A percentile compares a stretch with the other conserved stretches of the same genome.
Evolutionary conservation across 2,113 vertebrate species (phyloP).

Genomic region (Mystacornis crossleyi): DNA sequence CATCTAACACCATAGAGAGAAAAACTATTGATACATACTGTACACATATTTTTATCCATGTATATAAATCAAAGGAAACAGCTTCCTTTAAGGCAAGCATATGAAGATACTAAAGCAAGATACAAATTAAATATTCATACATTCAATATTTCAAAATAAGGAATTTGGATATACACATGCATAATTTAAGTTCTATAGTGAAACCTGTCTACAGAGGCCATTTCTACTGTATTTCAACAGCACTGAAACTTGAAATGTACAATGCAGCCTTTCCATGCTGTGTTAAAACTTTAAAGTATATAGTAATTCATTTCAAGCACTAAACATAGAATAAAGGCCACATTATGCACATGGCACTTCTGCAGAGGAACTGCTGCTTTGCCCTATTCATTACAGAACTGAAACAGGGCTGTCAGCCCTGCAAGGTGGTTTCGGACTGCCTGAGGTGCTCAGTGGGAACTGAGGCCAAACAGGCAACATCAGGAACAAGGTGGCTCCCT

Average conservation of each 20-base stretch:
- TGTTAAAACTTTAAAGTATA: constrained; percentile 62
- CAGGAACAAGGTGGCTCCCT: neutral
- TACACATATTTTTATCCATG: constrained; percentile 71
- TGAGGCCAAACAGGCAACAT: neutral
- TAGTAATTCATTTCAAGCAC: constrained; percentile 56
- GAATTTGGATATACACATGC: constrained; percentile 74
- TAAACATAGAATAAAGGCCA: constrained; percentile 57
- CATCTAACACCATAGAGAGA: constrained; percentile 42
- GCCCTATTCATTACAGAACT: neutral
- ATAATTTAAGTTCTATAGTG: constrained; percentile 79
- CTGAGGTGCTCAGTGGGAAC: neutral
- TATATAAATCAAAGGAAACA: constrained; percentile 77
- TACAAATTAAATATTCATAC: constrained; percentile 79
- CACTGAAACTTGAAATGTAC: constrained; percentile 65
- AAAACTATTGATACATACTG: constrained; percentile 66
- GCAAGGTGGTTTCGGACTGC: neutral
- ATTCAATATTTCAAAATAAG: constrained; percentile 81
- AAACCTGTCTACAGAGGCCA: constrained; percentile 76
- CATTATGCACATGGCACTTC: neutral
- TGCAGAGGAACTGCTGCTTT: constrained; percentile 4
- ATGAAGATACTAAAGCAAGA: constrained; percentile 74
- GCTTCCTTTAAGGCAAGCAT: constrained; percentile 75
- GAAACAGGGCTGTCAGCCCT: neutral
- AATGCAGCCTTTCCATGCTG: constrained; percentile 44
- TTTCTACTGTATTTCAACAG: constrained; percentile 74